Evolutionary conservation across 2,113 vertebrate species (phyloP).

Genomic region (Acrocephalus arundinaceus): DNA sequence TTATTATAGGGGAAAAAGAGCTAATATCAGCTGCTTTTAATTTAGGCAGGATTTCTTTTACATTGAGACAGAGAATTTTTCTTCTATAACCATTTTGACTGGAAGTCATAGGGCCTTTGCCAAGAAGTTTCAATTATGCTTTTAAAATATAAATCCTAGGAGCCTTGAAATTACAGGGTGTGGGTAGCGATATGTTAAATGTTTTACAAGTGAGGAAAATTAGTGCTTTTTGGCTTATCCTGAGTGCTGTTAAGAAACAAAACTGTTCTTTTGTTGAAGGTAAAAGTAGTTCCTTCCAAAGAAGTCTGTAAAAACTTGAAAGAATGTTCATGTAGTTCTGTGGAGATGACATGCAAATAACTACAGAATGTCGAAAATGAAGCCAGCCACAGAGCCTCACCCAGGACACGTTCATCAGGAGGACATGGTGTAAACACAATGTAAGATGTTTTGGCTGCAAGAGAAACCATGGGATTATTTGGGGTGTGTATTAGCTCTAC

Average conservation of each 20-base stretch:
- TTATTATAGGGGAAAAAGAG: constrained; percentile 37
- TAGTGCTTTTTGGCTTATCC: constrained; percentile 53
- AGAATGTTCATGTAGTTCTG: not conserved
- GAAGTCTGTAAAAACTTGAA: constrained; percentile 22
- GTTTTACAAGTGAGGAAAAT: constrained; percentile 66
- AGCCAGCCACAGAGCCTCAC: constrained; percentile 20
- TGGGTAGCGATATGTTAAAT: constrained; percentile 62
- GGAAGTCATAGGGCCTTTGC: constrained; percentile 28
- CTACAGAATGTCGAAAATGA: constrained; percentile 2
- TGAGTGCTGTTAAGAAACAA: constrained; percentile 40
- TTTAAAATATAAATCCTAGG: constrained; percentile 66
- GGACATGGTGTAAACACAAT: not conserved
- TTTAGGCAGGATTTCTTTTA: constrained; percentile 31
- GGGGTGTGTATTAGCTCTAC: constrained; percentile 15
- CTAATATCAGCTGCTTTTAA: constrained; percentile 65
- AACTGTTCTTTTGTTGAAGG: constrained; percentile 37
- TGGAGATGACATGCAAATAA: constrained; percentile 18
- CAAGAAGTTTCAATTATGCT: constrained; percentile 62
- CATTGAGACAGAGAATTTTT: constrained; percentile 23
- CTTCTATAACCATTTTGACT: constrained; percentile 47
- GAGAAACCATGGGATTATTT: not conserved
- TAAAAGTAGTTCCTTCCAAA: constrained; percentile 30
- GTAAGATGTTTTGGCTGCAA: constrained; percentile 2
- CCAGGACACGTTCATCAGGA: not conserved
- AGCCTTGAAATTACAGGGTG: constrained; percentile 65